These are phyloP conservation scores for Origma solitaria DNA, from an alignment of 2,113 vertebrate genomes.

Conservation along the genomic window DNA sequence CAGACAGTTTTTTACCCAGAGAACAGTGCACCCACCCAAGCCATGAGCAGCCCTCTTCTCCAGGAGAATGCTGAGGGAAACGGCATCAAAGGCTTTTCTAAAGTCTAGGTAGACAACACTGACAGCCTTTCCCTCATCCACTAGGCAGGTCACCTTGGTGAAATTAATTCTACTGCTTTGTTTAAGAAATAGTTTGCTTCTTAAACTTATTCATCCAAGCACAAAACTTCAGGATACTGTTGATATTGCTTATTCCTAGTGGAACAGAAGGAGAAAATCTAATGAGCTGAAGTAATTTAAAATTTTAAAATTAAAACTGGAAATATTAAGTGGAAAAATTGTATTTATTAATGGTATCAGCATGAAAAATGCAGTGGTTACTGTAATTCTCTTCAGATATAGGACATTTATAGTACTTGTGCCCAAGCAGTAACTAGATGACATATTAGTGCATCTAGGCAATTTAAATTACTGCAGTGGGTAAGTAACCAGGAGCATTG, in stretches of 20 bases:
- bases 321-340: not conserved
- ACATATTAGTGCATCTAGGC: not conserved
- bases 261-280: not conserved
- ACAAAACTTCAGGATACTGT: not conserved
- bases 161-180: not conserved
- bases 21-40: too few relatives aligned
- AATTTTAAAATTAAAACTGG: not conserved
- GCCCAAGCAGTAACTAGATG: slow-evolving; percentile 18
- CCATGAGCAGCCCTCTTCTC: not conserved
- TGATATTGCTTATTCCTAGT: not conserved
- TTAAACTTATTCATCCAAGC: not conserved
- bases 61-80: not conserved
- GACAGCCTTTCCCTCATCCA: not conserved
- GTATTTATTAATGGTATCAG: not conserved
- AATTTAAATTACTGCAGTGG: slow-evolving; percentile 37
- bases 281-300: not conserved
- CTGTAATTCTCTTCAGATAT: not conserved
- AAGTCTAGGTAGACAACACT: not conserved
- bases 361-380: not conserved
- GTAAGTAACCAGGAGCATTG: slow-evolving; percentile 4
- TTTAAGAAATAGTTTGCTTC: not conserved
- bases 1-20: too few relatives aligned
- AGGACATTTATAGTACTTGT: not conserved
- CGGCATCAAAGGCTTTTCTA: not conserved
- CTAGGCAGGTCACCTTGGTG: not conserved